Evolutionary conservation across 2,797 vertebrate genomes (phyloP), one percentile per base, ranked within the genome.

Genomic region (Sebastes umbrosus): DNA sequence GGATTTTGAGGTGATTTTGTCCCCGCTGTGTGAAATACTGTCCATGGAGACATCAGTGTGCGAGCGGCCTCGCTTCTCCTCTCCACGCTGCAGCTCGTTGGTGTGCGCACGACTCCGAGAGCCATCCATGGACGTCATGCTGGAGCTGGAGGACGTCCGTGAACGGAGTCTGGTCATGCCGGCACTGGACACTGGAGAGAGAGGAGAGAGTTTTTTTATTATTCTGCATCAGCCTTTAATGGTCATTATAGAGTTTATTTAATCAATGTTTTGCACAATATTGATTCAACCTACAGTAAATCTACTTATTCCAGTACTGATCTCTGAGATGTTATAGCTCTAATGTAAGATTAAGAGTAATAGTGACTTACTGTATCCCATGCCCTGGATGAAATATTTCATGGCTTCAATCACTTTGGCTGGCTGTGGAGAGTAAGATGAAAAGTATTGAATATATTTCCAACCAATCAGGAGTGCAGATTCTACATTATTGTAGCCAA

Each of bases 371-470:
- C 98, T 96, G 92, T 99, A 98, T 88, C 98, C 98, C 96, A 99
- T 95, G 83, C 98, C 98, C 84, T 99, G 98, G 90, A 99, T 96
- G 55, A 99, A 99, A 88, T 99, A 99, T 83, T 99, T 99, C 83
- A 99, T 95, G 89, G 98, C 98, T 94, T 99, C 98, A 3, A 95
- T 96, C 22, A 99, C 95, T 86, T 98, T 99, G 77, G 96, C 97
- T 5, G 98, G 97, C 98, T 99, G 95, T 79, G 65, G 62, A 29
- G 63, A 75, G 16, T 74, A 24, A 83, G 20, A 80, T 14, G 18
- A 57, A 68, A 73, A 52, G 5, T 22, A 54, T 79, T 75, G 27
- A 59, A 77, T 22, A 32, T 2, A 46, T 65, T 36, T 60, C 1
- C 32, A 78, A 66, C 7, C 12, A 70, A 10, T 66, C 4, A 25